Percentiles rank a stretch among this genome's conserved stretches.
phyloP scores from a whole-genome alignment of 2,113 vertebrate genomes.

The Fregetta grallaria region DNA sequence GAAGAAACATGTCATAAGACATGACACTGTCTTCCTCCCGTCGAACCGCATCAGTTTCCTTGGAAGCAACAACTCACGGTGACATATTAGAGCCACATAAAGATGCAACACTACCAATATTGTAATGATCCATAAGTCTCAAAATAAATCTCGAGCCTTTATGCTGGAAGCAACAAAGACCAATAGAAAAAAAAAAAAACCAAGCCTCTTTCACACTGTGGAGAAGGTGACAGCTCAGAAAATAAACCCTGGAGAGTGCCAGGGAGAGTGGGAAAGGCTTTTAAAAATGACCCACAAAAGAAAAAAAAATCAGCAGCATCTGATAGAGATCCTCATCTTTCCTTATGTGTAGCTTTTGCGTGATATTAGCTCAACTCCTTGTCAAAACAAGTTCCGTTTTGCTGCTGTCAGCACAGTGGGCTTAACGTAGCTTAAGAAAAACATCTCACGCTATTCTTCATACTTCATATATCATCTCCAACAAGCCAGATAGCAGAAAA shows the following conservation, averaged over 20 bases:
- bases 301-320: not conserved
- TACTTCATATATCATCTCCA: conserved; percentile 53
- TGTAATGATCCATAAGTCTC: not conserved
- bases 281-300: conserved; percentile 27
- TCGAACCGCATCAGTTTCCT: not conserved
- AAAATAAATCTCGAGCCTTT: not conserved
- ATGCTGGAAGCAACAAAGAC: not conserved
- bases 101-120: not conserved
- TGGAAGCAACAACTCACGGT: not conserved
- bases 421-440: conserved; percentile 66
- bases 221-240: not conserved
- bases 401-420: conserved; percentile 63
- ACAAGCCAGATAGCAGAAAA: conserved; percentile 60
- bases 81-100: not conserved
- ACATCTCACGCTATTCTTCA: conserved; percentile 34
- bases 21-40: not conserved
- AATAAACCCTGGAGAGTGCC: not conserved
- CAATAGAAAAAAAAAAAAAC: not conserved
- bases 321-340: conserved; percentile 27
- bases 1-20: conserved; percentile 4
- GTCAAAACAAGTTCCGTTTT: conserved; percentile 59
- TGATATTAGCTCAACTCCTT: conserved; percentile 33
- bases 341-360: not conserved
- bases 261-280: not conserved
- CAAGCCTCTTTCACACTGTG: not conserved